Conservation (phyloP, 2,888 invertebrate species). For the Erebia palarica region DNA sequence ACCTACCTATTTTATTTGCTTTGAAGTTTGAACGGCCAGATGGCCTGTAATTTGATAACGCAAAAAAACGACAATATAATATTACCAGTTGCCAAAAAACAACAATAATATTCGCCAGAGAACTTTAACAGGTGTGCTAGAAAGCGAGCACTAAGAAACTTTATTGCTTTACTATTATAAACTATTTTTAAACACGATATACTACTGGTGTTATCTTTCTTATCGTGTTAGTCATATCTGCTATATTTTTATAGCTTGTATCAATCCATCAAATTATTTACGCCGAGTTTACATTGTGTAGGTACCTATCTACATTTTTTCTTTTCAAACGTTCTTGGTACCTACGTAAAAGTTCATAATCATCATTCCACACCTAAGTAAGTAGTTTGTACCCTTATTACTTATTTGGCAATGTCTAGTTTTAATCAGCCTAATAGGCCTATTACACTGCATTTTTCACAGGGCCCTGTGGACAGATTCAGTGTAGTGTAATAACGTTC, state of each 20-base stretch:
- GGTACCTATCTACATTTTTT: no score
- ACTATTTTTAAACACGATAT: constrained; percentile 8
- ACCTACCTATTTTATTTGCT: no score
- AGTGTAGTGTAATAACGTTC: no score
- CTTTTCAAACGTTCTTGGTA: no score
- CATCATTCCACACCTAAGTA: no score
- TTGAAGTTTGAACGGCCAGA: constrained; percentile 51
- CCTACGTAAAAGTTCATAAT: no score
- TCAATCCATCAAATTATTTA: constrained; percentile 4
- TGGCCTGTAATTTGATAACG: constrained; percentile 70
- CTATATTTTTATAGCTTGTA: constrained; percentile 2
- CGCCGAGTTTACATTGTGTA: neutral
- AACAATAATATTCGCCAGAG: constrained; percentile 36
- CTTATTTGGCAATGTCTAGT: no score
- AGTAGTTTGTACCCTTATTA: no score
- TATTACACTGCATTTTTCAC: no score
- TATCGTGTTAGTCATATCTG: constrained; percentile 2
- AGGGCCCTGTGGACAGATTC: no score
- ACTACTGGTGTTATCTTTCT: constrained; percentile 6
- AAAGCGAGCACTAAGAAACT: constrained; percentile 26
- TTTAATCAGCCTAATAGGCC: no score
- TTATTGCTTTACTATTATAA: constrained; percentile 24
- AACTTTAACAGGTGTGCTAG: constrained; percentile 42
- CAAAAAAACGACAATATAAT: constrained; percentile 57
- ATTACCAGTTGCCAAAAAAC: constrained; percentile 49